Evolutionary conservation across 1,140 invertebrate genomes (phyloP).

Genomic region (Steinernema feltiae): DNA sequence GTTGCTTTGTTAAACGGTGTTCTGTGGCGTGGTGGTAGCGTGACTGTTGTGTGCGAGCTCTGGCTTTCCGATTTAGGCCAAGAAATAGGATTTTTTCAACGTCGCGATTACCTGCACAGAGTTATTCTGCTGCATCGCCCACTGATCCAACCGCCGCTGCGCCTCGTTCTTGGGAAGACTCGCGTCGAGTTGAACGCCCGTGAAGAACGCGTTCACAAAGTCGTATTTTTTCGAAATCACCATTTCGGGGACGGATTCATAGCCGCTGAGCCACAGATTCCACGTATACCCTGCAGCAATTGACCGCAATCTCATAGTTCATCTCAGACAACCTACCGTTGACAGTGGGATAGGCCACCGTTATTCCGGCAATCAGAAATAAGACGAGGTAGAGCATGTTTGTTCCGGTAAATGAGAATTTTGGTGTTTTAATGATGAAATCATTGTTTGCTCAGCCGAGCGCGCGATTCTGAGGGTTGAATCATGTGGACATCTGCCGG

Average conservation of each 20-base stretch:
- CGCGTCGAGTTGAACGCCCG: not conserved
- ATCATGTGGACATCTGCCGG: not conserved
- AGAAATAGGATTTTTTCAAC: too few relatives aligned
- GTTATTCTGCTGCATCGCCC: not conserved
- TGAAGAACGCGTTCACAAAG: not conserved
- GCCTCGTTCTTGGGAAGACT: not conserved
- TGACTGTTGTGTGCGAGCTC: too few relatives aligned
- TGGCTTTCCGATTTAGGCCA: too few relatives aligned
- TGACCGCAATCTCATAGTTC: too few relatives aligned
- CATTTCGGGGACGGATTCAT: not conserved
- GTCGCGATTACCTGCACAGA: not conserved
- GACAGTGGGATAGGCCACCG: too few relatives aligned
- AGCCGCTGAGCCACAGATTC: not conserved
- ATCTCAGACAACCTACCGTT: too few relatives aligned
- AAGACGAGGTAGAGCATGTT: too few relatives aligned
- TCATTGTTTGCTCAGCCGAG: not conserved
- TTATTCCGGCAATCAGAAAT: too few relatives aligned
- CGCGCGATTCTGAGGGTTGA: too few relatives aligned
- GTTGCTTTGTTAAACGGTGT: too few relatives aligned
- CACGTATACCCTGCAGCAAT: not conserved
- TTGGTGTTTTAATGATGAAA: not conserved
- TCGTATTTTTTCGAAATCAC: not conserved
- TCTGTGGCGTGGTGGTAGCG: too few relatives aligned
- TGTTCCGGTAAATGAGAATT: not conserved
- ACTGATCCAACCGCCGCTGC: not conserved